phyloP scores from a whole-genome alignment of 2,113 vertebrate genomes.

The Perca fluviatilis region DNA sequence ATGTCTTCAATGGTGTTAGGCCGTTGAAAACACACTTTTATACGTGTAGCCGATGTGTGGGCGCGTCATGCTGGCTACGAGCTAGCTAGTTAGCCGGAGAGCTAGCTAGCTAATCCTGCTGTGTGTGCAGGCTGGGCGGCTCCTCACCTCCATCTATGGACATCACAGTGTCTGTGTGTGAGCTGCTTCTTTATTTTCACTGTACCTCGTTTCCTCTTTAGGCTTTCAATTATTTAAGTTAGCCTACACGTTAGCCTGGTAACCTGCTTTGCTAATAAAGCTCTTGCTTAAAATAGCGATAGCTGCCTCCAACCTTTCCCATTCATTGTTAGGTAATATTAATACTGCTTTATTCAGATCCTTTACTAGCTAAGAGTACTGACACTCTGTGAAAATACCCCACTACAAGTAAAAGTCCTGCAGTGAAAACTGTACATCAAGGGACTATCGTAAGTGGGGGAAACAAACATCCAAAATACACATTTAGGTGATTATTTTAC shows the following conservation, averaged over 20 bases:
- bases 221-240: background rate
- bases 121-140: conserved; percentile 59
- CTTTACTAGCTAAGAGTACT: too few relatives aligned
- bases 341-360: background rate
- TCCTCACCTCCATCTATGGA: conserved; percentile 71
- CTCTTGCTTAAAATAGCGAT: background rate
- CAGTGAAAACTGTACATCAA: too few relatives aligned
- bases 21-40: fast-evolving
- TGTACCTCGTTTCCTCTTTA: background rate
- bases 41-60: fast-evolving
- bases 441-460: too few relatives aligned
- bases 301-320: background rate
- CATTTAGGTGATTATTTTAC: too few relatives aligned
- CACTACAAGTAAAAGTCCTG: too few relatives aligned
- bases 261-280: background rate
- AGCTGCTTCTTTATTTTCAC: background rate
- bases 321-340: background rate
- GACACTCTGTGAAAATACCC: too few relatives aligned
- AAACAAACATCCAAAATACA: too few relatives aligned
- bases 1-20: fast-evolving
- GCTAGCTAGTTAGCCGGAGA: conserved; percentile 48
- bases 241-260: background rate
- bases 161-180: background rate
- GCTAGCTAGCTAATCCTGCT: conserved; percentile 45
- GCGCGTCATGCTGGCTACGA: conserved; percentile 20